Conservation (phyloP, 2,113 vertebrate species). For the Rousettus leschenaultii region DNA sequence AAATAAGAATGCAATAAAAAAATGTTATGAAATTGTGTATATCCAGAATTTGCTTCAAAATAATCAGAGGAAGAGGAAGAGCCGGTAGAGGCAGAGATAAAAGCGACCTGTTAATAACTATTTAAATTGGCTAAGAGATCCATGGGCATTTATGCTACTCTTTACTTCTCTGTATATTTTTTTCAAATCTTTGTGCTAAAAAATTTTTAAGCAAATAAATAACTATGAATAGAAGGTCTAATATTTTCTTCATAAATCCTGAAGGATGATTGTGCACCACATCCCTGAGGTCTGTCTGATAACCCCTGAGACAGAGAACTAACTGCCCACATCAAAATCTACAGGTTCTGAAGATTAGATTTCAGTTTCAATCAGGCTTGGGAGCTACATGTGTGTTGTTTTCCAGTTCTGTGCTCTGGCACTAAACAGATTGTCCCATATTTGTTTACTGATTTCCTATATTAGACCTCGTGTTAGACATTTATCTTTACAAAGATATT, state of each 20-base stretch:
- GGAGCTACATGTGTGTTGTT: not conserved
- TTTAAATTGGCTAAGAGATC: not conserved
- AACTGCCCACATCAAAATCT: not conserved
- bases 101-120: not conserved
- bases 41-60: not conserved
- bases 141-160: not conserved
- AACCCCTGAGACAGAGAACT: not conserved
- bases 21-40: not conserved
- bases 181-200: not conserved
- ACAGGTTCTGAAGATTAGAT: not conserved
- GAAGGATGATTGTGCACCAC: not conserved
- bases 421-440: not conserved
- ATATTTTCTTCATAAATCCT: slow-evolving; percentile 9
- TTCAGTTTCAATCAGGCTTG: not conserved
- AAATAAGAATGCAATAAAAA: not conserved
- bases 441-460: not conserved
- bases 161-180: not conserved
- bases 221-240: not conserved
- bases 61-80: not conserved
- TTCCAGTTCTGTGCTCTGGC: not conserved
- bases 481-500: not conserved
- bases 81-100: not conserved
- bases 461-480: not conserved
- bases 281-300: not conserved
- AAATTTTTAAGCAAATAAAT: not conserved